Conservation (phyloP, 2,113 vertebrate species). For the Argyrosomus japonicus region DNA sequence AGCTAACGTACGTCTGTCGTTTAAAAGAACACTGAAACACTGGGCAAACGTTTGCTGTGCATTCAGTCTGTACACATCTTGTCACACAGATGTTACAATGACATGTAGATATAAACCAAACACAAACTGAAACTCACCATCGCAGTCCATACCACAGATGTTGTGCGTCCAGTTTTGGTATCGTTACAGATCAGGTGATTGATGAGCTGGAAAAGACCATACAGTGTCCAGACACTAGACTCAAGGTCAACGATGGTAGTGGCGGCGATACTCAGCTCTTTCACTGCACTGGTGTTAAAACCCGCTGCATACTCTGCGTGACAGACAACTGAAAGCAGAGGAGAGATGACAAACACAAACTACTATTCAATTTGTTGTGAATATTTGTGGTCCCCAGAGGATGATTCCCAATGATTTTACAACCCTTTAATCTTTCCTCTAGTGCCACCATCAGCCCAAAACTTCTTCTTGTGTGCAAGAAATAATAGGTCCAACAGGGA, state of each 20-base stretch:
- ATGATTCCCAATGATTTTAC: not conserved
- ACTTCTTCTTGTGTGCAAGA: not conserved
- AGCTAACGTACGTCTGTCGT: too few species aligned
- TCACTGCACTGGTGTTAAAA: constrained; percentile 49
- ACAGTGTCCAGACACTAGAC: constrained; percentile 14
- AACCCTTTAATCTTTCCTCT: not conserved
- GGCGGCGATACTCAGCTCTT: fast-evolving
- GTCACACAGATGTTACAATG: too few species aligned
- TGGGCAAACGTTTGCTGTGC: too few species aligned
- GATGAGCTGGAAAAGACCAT: constrained; percentile 78
- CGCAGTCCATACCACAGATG: constrained; percentile 59
- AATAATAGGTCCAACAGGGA: not conserved
- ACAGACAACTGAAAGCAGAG: constrained; percentile 47
- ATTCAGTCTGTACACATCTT: not conserved
- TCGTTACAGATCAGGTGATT: constrained; percentile 52
- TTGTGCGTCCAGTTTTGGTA: too few species aligned
- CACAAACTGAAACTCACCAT: constrained; percentile 55
- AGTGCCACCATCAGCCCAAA: not conserved
- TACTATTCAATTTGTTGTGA: not conserved
- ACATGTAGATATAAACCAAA: too few species aligned
- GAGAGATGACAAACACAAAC: not conserved
- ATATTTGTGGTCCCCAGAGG: not conserved
- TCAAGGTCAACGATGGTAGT: too few species aligned
- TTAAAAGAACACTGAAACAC: too few species aligned
- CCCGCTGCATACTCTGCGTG: constrained; percentile 1